Evolutionary conservation across 2,797 vertebrate species (phyloP), one percentile per base, ranked within the genome.

Genomic region (Notolabrus celidotus): DNA sequence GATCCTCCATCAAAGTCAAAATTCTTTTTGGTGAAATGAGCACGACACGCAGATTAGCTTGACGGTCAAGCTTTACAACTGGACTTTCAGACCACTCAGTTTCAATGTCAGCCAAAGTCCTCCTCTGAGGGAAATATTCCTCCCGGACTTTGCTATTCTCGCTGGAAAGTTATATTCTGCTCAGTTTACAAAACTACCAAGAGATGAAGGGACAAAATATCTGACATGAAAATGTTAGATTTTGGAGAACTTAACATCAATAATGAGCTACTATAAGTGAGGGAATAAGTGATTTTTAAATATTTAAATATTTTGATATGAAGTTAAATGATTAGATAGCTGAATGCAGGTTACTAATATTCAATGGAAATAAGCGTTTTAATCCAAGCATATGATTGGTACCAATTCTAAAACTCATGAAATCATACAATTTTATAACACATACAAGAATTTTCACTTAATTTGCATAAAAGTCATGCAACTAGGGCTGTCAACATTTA

Each of bases 1-100:
- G 20, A 81, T 68, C 51, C 53, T 64, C 31, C 14, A 59, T 73
- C 71, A 74, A 59, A 74, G 61, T 64, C 49, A 49, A 19, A 60
- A 25, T n/a, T 69, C 46, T 52, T 27, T 51, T 2, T 11, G 9
- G 39, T 63, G 14, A 70, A 56, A 79, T 65, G 38, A 65, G 39
- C 25, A 50, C 10, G 46, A 73, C 60, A 61, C 57, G 46, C 66
- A 47, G 16, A 78, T 67, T 69, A 73, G 19, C 22, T 33, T 61
- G 55, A 63, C 58, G 46, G 46, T 47, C 22, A 25, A 25, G 23
- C 55, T 56, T 41, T 45, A 25, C 38, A 53, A 14, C 39, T 55
- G 42, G 16, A 27, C 22, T 38, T 49, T 52, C 31, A 49, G 50
- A 7, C 55, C 49, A 11, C 59, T 46, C 7, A 7, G 7, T 45